Conservation (phyloP, 2,113 vertebrate species). For the Stictonetta naevosa region DNA sequence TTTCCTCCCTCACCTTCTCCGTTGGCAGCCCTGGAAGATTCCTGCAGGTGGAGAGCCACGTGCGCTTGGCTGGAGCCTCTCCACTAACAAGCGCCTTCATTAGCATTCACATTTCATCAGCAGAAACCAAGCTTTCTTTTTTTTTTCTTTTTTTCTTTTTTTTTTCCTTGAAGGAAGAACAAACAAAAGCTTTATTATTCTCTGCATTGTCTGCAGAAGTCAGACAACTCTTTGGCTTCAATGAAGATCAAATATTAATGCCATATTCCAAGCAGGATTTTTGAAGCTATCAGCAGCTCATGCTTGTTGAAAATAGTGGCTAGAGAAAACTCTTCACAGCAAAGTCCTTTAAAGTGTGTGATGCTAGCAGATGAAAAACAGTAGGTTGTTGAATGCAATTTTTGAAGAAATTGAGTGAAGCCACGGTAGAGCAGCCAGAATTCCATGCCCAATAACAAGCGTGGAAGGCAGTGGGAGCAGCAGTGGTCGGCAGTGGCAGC, state of each 20-base stretch:
- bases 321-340: neutral
- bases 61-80: neutral
- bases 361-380: neutral
- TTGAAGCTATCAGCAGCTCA: neutral
- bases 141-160: neutral
- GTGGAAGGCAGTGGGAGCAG: rapidly evolving
- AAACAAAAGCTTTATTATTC: neutral
- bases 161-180: neutral
- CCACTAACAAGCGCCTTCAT: neutral
- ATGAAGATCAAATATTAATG: neutral
- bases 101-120: neutral
- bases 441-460: neutral
- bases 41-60: neutral
- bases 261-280: neutral
- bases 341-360: neutral
- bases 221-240: neutral
- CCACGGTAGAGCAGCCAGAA: neutral
- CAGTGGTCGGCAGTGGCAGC: rapidly evolving
- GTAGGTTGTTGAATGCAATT: neutral
- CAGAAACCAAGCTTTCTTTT: neutral
- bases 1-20: neutral
- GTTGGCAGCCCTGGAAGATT: neutral
- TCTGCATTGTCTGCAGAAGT: neutral
- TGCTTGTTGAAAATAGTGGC: neutral
- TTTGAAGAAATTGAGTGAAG: neutral